A percentile compares a stretch with the other conserved stretches of the same genome.
These are phyloP conservation scores for Macrosteles quadrilineatus DNA, from an alignment of 1,140 invertebrate genomes.

Conservation along the genomic window DNA sequence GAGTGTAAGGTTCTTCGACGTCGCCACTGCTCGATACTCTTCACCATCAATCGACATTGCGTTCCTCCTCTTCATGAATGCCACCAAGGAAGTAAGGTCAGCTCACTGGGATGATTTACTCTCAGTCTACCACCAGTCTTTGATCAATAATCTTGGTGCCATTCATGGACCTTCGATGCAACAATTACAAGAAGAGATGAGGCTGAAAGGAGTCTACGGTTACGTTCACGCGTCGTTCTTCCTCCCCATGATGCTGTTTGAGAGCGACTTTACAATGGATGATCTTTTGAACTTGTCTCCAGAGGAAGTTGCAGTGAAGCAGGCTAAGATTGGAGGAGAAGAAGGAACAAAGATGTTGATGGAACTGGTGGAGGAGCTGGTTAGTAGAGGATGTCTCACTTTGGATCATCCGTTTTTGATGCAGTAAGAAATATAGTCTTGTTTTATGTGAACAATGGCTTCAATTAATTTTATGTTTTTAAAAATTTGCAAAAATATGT, in stretches of 20 bases:
- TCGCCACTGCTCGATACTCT: slow-evolving; percentile 46
- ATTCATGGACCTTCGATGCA: slow-evolving; percentile 37
- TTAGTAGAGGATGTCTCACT: background rate
- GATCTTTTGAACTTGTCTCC: background rate
- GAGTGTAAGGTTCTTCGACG: slow-evolving; percentile 49
- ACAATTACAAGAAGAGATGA: slow-evolving; percentile 46
- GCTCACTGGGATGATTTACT: slow-evolving; percentile 45
- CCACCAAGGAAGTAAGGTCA: slow-evolving; percentile 37
- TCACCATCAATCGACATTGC: slow-evolving; percentile 50
- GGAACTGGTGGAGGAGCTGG: background rate
- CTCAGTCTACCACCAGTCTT: slow-evolving; percentile 44
- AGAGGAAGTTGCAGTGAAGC: background rate
- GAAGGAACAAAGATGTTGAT: background rate
- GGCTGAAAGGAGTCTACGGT: slow-evolving; percentile 45
- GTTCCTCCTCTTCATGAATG: slow-evolving; percentile 49
- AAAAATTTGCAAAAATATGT: too few relatives aligned
- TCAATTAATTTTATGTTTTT: too few relatives aligned
- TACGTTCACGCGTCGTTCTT: slow-evolving; percentile 46
- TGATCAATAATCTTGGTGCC: slow-evolving; percentile 21
- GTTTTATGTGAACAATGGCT: too few relatives aligned
- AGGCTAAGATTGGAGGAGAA: slow-evolving; percentile 1
- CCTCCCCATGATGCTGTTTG: slow-evolving; percentile 38
- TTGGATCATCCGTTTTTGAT: too few relatives aligned
- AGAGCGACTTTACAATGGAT: background rate
- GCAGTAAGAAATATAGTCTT: too few relatives aligned